Evolutionary conservation across 2,797 vertebrate genomes (phyloP).

Genomic region (Oreonectes daqikongensis): DNA sequence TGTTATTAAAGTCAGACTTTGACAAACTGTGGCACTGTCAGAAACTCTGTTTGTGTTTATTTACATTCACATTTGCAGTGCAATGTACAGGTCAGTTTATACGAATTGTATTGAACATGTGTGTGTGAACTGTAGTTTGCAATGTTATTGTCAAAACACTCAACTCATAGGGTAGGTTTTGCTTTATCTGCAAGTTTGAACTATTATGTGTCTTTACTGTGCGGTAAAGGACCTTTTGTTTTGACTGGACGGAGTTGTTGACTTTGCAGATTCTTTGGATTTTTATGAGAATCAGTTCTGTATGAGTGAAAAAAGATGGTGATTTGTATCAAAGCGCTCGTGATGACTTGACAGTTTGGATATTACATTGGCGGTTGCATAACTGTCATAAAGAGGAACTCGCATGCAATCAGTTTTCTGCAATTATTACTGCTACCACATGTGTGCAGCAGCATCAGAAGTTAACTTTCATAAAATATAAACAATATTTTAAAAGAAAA

Average conservation of each 20-base stretch:
- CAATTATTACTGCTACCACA: neutral
- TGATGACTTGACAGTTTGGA: conserved; percentile 23
- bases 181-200: neutral
- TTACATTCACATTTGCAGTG: no score
- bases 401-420: neutral
- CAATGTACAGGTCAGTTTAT: no score
- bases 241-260: conserved; percentile 4
- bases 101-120: no score
- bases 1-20: neutral
- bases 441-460: neutral
- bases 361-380: neutral
- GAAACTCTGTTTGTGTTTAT: no score
- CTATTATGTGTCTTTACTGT: neutral
- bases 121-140: no score
- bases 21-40: no score
- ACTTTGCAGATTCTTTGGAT: conserved; percentile 14
- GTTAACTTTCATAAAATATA: neutral
- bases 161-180: neutral
- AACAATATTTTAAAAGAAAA: no score
- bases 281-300: conserved; percentile 25
- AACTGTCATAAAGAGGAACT: conserved; percentile 28
- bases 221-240: neutral
- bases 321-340: neutral
- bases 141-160: neutral
- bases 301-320: neutral